Evolutionary conservation across 2,888 invertebrate species (phyloP).

Genomic region (Drosophila mulleri): DNA sequence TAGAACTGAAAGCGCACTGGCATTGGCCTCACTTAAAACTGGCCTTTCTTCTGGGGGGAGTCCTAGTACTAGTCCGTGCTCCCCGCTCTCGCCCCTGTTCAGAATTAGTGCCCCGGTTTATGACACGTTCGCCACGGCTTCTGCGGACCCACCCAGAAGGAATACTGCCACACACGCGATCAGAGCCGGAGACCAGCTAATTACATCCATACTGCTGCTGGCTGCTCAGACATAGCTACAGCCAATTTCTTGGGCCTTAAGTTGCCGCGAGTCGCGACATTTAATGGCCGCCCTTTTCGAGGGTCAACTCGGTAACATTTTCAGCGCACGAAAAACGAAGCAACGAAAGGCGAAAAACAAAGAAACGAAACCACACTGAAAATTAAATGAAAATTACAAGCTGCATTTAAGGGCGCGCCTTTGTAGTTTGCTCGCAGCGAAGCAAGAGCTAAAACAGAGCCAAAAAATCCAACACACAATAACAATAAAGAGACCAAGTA

Average conservation of each 20-base stretch:
- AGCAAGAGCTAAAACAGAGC: constrained; percentile 14
- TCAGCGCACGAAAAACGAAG: constrained; percentile 37
- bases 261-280: constrained; percentile 62
- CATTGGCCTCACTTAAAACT: constrained; percentile 49
- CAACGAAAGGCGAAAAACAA: constrained; percentile 5
- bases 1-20: constrained; percentile 72
- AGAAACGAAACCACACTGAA: constrained; percentile 60
- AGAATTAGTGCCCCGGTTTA: constrained; percentile 60
- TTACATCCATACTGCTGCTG: constrained; percentile 45
- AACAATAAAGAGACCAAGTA: constrained; percentile 15
- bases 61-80: constrained; percentile 12
- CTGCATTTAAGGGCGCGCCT: constrained; percentile 62
- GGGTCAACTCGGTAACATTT: constrained; percentile 69
- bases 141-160: constrained; percentile 60
- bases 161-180: constrained; percentile 74
- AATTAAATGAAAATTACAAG: constrained; percentile 75
- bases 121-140: constrained; percentile 59
- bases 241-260: constrained; percentile 58
- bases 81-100: not conserved
- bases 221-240: constrained; percentile 14
- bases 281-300: constrained; percentile 69
- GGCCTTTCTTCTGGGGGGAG: constrained; percentile 7
- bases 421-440: constrained; percentile 32
- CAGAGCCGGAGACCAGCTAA: constrained; percentile 60
- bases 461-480: constrained; percentile 42